These are phyloP conservation scores for Leptestheria dahalacensis DNA, from an alignment of 1,140 invertebrate genomes.

Conservation along the genomic window DNA sequence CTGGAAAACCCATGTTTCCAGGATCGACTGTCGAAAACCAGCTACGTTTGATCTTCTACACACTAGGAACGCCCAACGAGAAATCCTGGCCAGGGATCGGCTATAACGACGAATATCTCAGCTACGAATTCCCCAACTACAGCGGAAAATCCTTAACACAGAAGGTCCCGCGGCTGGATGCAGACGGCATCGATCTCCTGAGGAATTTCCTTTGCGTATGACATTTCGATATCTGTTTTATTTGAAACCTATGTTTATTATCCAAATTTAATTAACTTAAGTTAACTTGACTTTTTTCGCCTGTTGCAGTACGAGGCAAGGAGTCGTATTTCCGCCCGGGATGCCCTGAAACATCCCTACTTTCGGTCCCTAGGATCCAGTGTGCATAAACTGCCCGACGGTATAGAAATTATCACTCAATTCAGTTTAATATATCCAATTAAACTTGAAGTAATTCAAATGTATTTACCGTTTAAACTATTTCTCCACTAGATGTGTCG, in stretches of 20 bases:
- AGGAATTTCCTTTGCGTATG: slow-evolving; percentile 40
- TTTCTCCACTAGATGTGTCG: neutral
- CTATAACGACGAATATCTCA: slow-evolving; percentile 33
- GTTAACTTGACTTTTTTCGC: slow-evolving; percentile 9
- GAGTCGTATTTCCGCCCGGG: slow-evolving; percentile 38
- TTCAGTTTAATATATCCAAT: too few relatives aligned
- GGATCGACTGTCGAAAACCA: slow-evolving; percentile 49
- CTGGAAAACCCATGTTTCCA: slow-evolving; percentile 53
- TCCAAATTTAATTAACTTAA: neutral
- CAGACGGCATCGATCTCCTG: slow-evolving; percentile 39
- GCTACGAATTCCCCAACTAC: slow-evolving; percentile 34
- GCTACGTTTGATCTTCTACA: slow-evolving; percentile 42
- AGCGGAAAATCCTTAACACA: slow-evolving; percentile 37
- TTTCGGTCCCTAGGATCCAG: slow-evolving; percentile 38
- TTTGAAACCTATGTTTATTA: slow-evolving; percentile 10
- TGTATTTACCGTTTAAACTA: too few relatives aligned
- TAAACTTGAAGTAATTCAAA: neutral
- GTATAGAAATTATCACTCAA: too few relatives aligned
- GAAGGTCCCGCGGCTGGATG: slow-evolving; percentile 39
- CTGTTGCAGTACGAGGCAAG: slow-evolving; percentile 44
- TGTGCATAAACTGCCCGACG: slow-evolving; percentile 38
- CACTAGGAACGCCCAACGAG: slow-evolving; percentile 40
- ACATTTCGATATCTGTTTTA: slow-evolving; percentile 9
- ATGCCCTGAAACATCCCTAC: slow-evolving; percentile 43
- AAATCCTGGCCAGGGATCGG: slow-evolving; percentile 35